Evolutionary conservation across 2,113 vertebrate species (phyloP).

Genomic region (Glaucomys volans): DNA sequence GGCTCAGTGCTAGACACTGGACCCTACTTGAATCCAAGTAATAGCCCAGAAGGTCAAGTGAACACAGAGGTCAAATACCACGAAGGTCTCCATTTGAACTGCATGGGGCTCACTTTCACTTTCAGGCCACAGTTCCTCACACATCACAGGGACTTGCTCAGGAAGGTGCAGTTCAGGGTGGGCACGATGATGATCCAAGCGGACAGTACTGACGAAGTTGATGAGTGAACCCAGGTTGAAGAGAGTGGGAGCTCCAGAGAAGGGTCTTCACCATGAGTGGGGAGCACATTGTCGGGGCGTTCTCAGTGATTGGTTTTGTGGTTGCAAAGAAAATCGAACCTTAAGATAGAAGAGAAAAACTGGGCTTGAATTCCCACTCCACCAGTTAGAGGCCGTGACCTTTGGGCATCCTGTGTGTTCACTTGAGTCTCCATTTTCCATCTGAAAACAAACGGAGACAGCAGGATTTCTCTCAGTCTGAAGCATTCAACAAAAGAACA

Average conservation of each 20-base stretch:
- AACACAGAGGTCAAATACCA: neutral
- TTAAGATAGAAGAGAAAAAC: neutral
- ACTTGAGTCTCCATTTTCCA: neutral
- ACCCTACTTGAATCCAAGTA: neutral
- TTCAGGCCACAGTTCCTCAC: neutral
- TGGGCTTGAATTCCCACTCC: neutral
- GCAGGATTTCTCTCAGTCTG: neutral
- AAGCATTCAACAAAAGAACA: neutral
- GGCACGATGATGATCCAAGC: neutral
- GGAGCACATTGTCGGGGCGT: neutral
- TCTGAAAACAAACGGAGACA: neutral
- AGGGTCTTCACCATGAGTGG: rapidly evolving
- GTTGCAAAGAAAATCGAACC: neutral
- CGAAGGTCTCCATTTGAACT: neutral
- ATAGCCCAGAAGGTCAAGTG: neutral
- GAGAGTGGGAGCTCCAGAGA: neutral
- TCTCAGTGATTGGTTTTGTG: neutral
- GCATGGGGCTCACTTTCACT: neutral
- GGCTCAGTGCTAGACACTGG: neutral
- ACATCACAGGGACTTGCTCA: too few species aligned
- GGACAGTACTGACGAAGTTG: neutral
- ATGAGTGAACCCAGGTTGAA: neutral
- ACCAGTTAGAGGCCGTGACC: neutral
- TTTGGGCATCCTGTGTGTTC: neutral
- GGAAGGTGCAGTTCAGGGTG: neutral